Evolutionary conservation across 1,140 invertebrate genomes (phyloP).

Genomic region (Lepidotrigona ventralis): DNA sequence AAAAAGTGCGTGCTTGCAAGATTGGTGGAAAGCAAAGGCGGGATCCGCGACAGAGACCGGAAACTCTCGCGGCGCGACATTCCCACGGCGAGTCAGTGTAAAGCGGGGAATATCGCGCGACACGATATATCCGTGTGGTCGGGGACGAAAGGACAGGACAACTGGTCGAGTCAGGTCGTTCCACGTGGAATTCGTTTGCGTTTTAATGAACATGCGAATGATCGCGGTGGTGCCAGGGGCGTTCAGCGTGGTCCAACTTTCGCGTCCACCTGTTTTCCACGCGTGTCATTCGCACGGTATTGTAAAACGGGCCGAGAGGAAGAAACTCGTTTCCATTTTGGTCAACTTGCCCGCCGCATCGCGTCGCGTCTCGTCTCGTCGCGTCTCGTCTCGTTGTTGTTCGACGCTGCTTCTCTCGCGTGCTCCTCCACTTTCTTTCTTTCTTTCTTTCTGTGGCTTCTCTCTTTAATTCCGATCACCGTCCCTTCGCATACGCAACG

Average conservation of each 20-base stretch:
- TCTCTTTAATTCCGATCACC: constrained; percentile 20
- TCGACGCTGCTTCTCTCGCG: too few relatives aligned
- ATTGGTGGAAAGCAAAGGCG: too few relatives aligned
- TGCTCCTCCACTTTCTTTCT: too few relatives aligned
- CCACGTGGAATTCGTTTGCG: constrained; percentile 65
- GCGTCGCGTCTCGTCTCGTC: not conserved
- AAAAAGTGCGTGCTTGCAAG: too few relatives aligned
- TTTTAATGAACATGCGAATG: constrained; percentile 67
- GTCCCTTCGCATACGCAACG: not conserved
- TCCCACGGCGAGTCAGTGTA: too few relatives aligned
- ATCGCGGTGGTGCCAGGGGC: constrained; percentile 54
- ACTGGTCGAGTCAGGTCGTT: constrained; percentile 46
- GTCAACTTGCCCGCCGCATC: constrained; percentile 16
- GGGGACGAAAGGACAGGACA: constrained; percentile 41
- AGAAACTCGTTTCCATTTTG: constrained; percentile 55
- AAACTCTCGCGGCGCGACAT: not conserved
- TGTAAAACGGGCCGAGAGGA: constrained; percentile 41
- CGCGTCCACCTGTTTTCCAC: constrained; percentile 46
- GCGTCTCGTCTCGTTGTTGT: not conserved
- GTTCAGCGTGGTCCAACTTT: constrained; percentile 37
- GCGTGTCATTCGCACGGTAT: constrained; percentile 56
- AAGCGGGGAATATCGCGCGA: not conserved
- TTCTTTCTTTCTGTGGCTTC: not conserved
- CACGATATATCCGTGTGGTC: too few relatives aligned
- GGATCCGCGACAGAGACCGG: too few relatives aligned